A percentile compares a stretch with the other conserved stretches of the same genome.
Conservation (phyloP, 2,113 vertebrate species). For the Oreocharis arfaki region DNA sequence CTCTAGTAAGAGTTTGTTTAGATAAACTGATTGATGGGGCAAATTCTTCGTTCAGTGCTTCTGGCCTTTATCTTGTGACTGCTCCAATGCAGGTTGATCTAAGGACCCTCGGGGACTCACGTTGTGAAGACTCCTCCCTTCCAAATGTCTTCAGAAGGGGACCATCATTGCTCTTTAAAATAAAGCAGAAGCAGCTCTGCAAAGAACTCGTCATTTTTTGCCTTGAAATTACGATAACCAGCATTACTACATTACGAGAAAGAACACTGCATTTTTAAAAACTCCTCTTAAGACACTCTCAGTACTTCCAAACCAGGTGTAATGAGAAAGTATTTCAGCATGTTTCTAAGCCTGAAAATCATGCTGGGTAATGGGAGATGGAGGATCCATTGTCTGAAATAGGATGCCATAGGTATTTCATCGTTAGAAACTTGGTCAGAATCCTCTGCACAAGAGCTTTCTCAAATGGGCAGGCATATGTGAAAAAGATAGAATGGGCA, state of each 20-base stretch:
- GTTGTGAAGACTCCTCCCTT: not conserved
- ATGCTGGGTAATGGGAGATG: not conserved
- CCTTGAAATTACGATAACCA: not conserved
- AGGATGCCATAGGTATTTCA: not conserved
- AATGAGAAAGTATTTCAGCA: not conserved
- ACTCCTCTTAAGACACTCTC: not conserved
- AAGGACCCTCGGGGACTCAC: not conserved
- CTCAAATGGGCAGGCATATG: not conserved
- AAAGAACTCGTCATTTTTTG: not conserved
- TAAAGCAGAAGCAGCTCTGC: not conserved
- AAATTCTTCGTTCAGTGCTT: not conserved
- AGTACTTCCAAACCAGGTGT: not conserved
- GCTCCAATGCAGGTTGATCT: not conserved
- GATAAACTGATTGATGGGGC: not conserved
- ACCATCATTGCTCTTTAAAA: not conserved
- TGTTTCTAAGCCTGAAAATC: not conserved
- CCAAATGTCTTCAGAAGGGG: not conserved
- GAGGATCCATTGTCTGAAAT: not conserved
- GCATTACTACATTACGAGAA: not conserved
- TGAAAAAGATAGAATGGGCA: not conserved
- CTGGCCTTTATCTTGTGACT: constrained; percentile 7
- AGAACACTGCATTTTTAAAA: not conserved
- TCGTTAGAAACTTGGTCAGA: not conserved
- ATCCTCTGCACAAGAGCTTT: not conserved
- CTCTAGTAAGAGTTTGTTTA: not conserved